Evolutionary conservation across 2,888 invertebrate species (phyloP).

Genomic region (Galeruca laticollis): DNA sequence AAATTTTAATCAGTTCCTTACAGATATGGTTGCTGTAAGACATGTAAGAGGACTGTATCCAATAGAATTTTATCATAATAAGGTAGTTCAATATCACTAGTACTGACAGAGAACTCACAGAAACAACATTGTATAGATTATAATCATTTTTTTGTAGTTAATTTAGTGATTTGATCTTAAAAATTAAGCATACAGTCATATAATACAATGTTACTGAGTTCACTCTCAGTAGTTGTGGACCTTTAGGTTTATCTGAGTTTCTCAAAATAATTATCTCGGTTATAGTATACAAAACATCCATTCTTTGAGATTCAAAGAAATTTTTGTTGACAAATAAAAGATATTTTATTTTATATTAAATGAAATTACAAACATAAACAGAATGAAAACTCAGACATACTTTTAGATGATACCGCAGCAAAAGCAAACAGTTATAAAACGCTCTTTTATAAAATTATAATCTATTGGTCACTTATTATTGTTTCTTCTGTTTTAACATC

Average conservation of each 20-base stretch:
- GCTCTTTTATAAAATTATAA: conserved; percentile 41
- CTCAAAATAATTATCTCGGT: neutral
- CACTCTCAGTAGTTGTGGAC: neutral
- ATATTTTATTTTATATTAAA: neutral
- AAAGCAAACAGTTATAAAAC: conserved; percentile 37
- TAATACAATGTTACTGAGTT: neutral
- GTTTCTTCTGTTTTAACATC: conserved; percentile 82
- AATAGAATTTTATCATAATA: neutral
- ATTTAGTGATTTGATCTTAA: neutral
- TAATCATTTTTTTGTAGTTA: no score
- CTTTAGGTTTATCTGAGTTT: conserved; percentile 2
- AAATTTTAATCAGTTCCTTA: neutral
- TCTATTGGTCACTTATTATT: conserved; percentile 67
- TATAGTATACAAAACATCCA: neutral
- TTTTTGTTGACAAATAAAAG: neutral
- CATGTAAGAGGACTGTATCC: neutral
- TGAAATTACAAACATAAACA: neutral
- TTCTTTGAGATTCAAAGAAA: neutral
- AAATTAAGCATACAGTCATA: neutral
- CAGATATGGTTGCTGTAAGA: neutral
- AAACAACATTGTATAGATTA: neutral
- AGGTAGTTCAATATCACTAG: neutral
- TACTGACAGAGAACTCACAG: neutral
- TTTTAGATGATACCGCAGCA: conserved; percentile 20
- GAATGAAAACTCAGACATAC: conserved; percentile 24